Evolutionary conservation across 2,888 invertebrate genomes (phyloP), one percentile per base, ranked within the genome.

Genomic region (Drosophila dives): DNA sequence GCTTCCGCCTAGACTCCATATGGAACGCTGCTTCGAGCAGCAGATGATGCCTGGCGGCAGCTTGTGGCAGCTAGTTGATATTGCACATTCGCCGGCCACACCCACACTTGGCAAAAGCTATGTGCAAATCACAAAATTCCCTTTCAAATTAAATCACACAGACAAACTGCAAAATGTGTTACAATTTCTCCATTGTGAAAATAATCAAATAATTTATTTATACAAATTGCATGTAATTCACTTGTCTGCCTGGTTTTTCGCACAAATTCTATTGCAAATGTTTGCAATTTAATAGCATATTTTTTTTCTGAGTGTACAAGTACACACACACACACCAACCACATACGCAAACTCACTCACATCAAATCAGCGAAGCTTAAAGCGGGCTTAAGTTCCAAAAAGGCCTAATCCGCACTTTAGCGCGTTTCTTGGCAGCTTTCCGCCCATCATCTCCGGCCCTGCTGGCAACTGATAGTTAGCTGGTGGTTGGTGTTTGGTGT

Each of bases 391-490:
- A 68, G 63, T 56, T 55, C 42, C 54, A 45, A 58, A 58, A 69
- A 48, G 70, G 83, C 72, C 81, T 86, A 86, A 86, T 80, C 83
- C 88, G 83, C 77, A 83, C 73, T 88, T 86, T 88, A 76, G 86
- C 85, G 88, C 85, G 83, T 86, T 86, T 86, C 80, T 88, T 88
- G 54, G 71, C 86, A 81, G 86, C 77, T 83, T 74, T 61, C 53
- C 49, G 15, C 50, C 45, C 50, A 29, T 38, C 42, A 12, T 54
- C 36, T 15, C 15, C 34, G 32, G 36, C 32, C 26, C 33, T 45
- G 42, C 50, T 20, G n/a, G 26, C 51, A 36, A 49, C 29, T 42
- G 58, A 51, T 51, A 53, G 61, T 23, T 40, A 40, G 8, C 55
- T 67, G 59, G n/a, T 36, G 38, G 26, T 59, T 38, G 29, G 20